These are phyloP conservation scores for Caradrina clavipalpis DNA, from an alignment of 2,888 invertebrate genomes.

Conservation along the genomic window DNA sequence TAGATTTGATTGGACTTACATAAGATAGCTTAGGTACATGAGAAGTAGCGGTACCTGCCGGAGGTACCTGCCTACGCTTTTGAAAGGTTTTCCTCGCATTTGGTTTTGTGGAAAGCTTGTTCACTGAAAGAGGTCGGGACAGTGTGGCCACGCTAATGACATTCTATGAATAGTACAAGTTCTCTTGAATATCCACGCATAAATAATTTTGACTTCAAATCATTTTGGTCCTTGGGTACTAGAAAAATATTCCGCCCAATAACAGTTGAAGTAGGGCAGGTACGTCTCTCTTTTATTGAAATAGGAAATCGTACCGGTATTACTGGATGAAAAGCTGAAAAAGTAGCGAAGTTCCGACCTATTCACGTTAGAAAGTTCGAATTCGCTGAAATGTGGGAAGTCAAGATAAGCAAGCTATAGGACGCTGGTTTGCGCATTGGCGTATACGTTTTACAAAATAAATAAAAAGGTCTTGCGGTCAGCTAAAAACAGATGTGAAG, in stretches of 20 bases:
- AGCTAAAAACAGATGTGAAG: slow-evolving; percentile 17
- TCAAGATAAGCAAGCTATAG: slow-evolving; percentile 27
- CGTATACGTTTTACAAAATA: slow-evolving; percentile 31
- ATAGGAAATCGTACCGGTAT: slow-evolving; percentile 18
- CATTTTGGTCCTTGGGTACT: slow-evolving; percentile 9
- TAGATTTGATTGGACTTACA: slow-evolving; percentile 40
- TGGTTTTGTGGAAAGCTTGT: slow-evolving; percentile 38
- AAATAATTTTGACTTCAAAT: slow-evolving; percentile 37
- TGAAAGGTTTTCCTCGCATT: slow-evolving; percentile 32
- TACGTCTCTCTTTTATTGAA: slow-evolving; percentile 13
- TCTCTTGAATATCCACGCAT: slow-evolving; percentile 29
- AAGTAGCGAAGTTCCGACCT: slow-evolving; percentile 24
- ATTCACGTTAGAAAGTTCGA: slow-evolving; percentile 35
- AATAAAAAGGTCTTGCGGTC: slow-evolving; percentile 28
- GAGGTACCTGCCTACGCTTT: slow-evolving; percentile 11
- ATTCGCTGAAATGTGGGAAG: slow-evolving; percentile 33
- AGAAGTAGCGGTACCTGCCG: slow-evolving; percentile 14
- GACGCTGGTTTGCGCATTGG: slow-evolving; percentile 37
- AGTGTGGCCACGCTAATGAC: slow-evolving; percentile 40
- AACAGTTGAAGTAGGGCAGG: background rate
- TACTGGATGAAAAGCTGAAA: slow-evolving; percentile 22
- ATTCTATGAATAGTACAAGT: slow-evolving; percentile 50
- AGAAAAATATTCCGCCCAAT: slow-evolving; percentile 4
- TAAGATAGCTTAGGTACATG: slow-evolving; percentile 41
- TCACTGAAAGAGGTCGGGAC: slow-evolving; percentile 19